Conservation (phyloP, 2,888 invertebrate species). For the Auanema freiburgensis region DNA sequence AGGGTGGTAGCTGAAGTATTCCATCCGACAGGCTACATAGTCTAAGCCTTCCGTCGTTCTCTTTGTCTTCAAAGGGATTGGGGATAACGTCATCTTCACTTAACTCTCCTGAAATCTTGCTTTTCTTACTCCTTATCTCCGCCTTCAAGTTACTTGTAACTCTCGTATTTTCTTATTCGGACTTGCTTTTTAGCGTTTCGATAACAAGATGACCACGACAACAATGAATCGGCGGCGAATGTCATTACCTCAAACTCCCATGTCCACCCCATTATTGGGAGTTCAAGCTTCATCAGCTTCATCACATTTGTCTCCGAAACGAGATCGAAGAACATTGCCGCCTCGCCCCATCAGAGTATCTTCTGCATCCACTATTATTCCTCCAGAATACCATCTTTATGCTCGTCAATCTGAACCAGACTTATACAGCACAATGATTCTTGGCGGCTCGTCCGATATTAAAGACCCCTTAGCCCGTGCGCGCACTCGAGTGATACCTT, state of each 20-base stretch:
- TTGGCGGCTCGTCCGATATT: too few species aligned
- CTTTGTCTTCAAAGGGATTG: too few species aligned
- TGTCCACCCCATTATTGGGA: constrained; percentile 10
- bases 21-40: too few species aligned
- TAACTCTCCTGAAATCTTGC: too few species aligned
- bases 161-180: too few species aligned
- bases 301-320: background rate
- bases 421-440: constrained; percentile 11
- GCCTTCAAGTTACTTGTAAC: too few species aligned
- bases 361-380: background rate
- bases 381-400: background rate
- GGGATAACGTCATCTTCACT: too few species aligned
- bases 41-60: too few species aligned
- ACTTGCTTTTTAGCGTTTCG: too few species aligned
- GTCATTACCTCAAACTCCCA: constrained; percentile 23
- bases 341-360: constrained; percentile 3
- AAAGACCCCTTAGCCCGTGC: too few species aligned
- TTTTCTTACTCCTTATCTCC: too few species aligned
- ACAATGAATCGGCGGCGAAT: constrained; percentile 19
- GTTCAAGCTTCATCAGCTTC: constrained; percentile 3
- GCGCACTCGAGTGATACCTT: background rate
- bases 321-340: constrained; percentile 8
- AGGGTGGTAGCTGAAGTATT: too few species aligned
- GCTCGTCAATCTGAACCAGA: constrained; percentile 37
- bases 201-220: background rate